Percentiles rank a stretch among this genome's conserved stretches.
phyloP scores from a whole-genome alignment of 2,113 vertebrate genomes.

The Forbesichthys papilliferus region DNA sequence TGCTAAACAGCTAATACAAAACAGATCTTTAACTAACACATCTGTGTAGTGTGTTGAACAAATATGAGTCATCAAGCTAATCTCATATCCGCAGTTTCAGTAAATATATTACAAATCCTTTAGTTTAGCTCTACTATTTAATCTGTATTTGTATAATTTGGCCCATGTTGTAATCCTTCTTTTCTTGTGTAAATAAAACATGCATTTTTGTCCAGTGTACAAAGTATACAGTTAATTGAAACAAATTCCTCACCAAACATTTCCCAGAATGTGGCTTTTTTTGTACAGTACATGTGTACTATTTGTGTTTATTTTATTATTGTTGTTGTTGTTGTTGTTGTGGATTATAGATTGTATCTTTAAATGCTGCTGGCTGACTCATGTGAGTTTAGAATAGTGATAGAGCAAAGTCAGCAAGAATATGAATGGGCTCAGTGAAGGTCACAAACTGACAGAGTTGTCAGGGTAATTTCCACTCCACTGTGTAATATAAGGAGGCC shows the following conservation, averaged over 20 bases:
- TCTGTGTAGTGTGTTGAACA: too few species aligned
- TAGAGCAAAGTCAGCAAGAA: conserved; percentile 69
- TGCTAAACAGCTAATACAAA: neutral
- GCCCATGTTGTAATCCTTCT: conserved; percentile 40
- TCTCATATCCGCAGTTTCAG: conserved; percentile 43
- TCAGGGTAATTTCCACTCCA: conserved; percentile 61
- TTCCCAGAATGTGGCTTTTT: conserved; percentile 13
- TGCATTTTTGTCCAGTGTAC: neutral
- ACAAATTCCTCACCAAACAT: conserved; percentile 10
- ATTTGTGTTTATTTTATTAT: conserved; percentile 12
- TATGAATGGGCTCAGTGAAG: conserved; percentile 60
- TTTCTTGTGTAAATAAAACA: conserved; percentile 28
- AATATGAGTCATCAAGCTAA: conserved; percentile 36
- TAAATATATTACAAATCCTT: conserved; percentile 48
- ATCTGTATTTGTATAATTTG: conserved; percentile 29
- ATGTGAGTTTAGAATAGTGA: conserved; percentile 62
- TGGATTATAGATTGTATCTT: conserved; percentile 52
- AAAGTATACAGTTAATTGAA: conserved; percentile 33
- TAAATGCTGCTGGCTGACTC: conserved; percentile 60
- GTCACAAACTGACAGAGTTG: conserved; percentile 68
- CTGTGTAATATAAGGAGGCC: conserved; percentile 50
- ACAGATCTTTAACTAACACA: conserved; percentile 22
- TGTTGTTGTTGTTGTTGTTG: conserved; percentile 61
- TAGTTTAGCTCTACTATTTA: conserved; percentile 34
- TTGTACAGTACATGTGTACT: neutral